These are phyloP conservation scores for Sardina pilchardus DNA, from an alignment of 2,113 vertebrate genomes.

Conservation along the genomic window DNA sequence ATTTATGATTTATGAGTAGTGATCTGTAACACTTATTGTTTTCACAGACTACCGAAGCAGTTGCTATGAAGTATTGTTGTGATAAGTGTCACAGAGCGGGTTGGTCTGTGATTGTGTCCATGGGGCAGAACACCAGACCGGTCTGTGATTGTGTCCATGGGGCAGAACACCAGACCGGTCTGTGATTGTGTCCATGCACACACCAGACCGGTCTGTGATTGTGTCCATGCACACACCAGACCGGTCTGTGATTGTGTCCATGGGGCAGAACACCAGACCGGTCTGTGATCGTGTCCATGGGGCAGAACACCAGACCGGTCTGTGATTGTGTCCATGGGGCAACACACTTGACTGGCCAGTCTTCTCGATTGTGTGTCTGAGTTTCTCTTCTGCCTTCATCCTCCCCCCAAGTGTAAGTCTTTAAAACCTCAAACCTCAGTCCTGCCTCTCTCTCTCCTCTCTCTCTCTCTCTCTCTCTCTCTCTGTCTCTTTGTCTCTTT, in stretches of 20 bases:
- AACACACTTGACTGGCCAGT: neutral
- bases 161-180: too few relatives aligned
- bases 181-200: neutral
- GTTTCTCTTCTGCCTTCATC: neutral
- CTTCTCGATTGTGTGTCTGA: neutral
- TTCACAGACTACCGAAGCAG: neutral
- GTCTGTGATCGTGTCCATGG: neutral
- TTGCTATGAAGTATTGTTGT: neutral
- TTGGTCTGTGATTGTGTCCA: neutral
- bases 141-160: neutral
- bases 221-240: neutral
- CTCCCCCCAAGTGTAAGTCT: neutral
- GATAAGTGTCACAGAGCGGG: neutral
- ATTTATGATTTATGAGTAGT: neutral
- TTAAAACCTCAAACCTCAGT: neutral
- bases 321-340: neutral
- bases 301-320: neutral
- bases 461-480: neutral
- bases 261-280: too few relatives aligned
- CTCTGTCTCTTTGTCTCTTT: neutral
- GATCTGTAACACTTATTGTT: neutral
- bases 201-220: neutral
- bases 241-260: neutral
- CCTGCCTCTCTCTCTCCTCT: neutral
- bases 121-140: neutral